Evolutionary conservation across 2,888 invertebrate genomes (phyloP), one percentile per base, ranked within the genome.

Genomic region (Megastigmus dorsalis): DNA sequence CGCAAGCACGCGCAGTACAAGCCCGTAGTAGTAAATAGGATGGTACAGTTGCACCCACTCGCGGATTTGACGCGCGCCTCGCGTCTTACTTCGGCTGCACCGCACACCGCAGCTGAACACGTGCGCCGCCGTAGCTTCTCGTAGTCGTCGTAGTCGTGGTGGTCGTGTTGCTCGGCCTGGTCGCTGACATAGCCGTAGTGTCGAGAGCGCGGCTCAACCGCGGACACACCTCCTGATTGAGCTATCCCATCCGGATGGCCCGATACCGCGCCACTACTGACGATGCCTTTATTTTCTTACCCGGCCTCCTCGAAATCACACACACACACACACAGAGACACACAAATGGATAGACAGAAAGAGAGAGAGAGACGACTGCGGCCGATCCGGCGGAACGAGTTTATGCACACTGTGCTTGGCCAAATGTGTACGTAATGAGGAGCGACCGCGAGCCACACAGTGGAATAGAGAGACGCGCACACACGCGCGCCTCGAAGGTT

Each of bases 361-460:
- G 23, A 26, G 23, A 15, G 26, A 36, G 26, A 38, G 65, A 7
- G 52, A 30, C 18, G 26, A 26, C 67, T 13, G 3, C 15, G 15
- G n/a, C 33, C 23, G 45, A 15, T n/a, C 28, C 57, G 10, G 18
- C 30, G 38, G 43, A 50, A 41, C 28, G 62, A 48, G 50, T 59
- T 63, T 68, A 59, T 74, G 48, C 68, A 38, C 23, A 65, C 69
- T 66, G 54, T 2, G 36, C 67, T 67, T 74, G 30, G 73, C 73
- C 73, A 68, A 74, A 74, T 62, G 73, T 36, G 62, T 55, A 48
- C 62, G 62, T 74, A 68, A 74, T 74, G 67, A 74, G 67, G 26
- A 23, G 13, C 52, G 60, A n/a, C n/a, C n/a, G 28, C 48, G 36
- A 13, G 57, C 50, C 20, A 20, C 60, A 6, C n/a, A n/a, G n/a